A percentile compares a stretch with the other conserved stretches of the same genome.
Evolutionary conservation across 2,797 vertebrate genomes (phyloP).

Genomic region (Odontamblyopus rebecca): DNA sequence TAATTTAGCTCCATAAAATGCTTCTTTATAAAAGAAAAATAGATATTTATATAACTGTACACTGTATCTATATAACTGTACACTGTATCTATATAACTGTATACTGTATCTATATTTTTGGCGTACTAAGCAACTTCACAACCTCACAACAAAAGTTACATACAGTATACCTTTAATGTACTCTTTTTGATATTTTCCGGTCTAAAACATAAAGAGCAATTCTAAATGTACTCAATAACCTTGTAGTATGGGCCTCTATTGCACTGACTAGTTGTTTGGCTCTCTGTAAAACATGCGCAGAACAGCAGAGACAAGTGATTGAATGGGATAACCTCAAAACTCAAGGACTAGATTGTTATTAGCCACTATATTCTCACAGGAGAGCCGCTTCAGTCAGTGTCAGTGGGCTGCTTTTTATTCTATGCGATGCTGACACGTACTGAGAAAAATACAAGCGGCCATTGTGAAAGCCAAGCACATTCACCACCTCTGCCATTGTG

Average conservation of each 20-base stretch:
- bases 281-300: conserved; percentile 52
- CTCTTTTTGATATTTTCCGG: not conserved
- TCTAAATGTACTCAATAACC: conserved; percentile 1
- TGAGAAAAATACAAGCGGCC: conserved; percentile 43
- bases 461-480: conserved; percentile 49
- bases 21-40: too few relatives aligned
- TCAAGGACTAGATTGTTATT: conserved; percentile 67
- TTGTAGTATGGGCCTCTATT: conserved; percentile 25
- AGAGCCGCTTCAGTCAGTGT: conserved; percentile 59
- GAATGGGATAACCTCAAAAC: conserved; percentile 70
- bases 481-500: conserved; percentile 28
- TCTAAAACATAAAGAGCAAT: conserved; percentile 1
- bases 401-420: conserved; percentile 53
- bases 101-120: too few relatives aligned
- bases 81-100: too few relatives aligned
- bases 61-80: too few relatives aligned
- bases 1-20: too few relatives aligned
- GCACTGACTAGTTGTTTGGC: conserved; percentile 35
- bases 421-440: conserved; percentile 40
- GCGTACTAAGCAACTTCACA: not conserved
- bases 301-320: conserved; percentile 60
- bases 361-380: conserved; percentile 59
- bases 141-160: not conserved
- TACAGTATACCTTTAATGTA: not conserved
- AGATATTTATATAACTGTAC: too few relatives aligned